Base-by-base conservation (phyloP, 2,888 invertebrate species). In the Ichneumoninae sp. region DNA sequence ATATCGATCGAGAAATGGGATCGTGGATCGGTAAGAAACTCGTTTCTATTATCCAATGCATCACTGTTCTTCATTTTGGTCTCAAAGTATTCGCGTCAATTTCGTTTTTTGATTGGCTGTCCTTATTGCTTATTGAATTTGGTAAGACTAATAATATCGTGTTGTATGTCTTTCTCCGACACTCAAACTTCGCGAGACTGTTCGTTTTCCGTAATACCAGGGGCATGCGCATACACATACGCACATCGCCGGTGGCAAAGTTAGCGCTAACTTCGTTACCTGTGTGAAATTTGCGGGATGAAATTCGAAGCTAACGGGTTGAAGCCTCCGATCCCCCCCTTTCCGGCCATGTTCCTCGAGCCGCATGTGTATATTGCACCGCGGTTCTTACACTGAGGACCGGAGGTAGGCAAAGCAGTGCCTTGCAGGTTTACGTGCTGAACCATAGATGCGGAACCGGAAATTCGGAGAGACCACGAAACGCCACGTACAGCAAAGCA, bases 11-110 rank as follows among this genome's bases (percentile, higher is more conserved):
- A 19, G 96, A 96, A 83, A 95, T 96, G 94, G 97, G 97, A 69
- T 97, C 97, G 0, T 97, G 97, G 97, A 97, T 97, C 87, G 96
- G 96, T 96, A 88, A 95, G 95, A 91, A 30, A 50, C 30, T 52
- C 3, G 4, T 83, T 30, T 30, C 13, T n/a, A 76, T 63, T 47
- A 60, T 69, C 40, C 66, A 16, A 57, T 3, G 40, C 54, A 19
- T 22, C 13, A 57, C 3, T 26, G 26, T 26, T 57, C 10, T 5
- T 19, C 47, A 33, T 77, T 66, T 7, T 19, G 36, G 13, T 47
- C 16, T 4, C 16, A 4, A 16, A 47, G 16, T 4, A 47, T 47
- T 0, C 44, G 44, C 44, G 44, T 10, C 44, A 13, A 44, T 44
- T 44, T 44, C 1, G 22, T 22, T 22, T 13, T 44, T 47, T 47